These are phyloP conservation scores for Pseudomyrmex cubaensis DNA, from an alignment of 1,140 invertebrate species.

Conservation along the genomic window DNA sequence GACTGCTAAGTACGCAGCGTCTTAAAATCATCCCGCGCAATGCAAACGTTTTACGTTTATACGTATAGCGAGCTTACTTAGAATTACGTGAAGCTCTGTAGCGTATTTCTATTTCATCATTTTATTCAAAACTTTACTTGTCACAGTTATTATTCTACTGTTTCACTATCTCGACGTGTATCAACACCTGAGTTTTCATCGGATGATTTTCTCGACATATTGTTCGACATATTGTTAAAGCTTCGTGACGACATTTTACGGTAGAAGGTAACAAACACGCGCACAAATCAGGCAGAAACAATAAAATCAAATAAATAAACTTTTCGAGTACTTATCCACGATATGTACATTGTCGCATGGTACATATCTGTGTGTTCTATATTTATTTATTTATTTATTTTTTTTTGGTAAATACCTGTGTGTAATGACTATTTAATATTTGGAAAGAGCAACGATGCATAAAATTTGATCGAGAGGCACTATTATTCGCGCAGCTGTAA, in stretches of 20 bases:
- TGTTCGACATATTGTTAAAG: constrained; percentile 10
- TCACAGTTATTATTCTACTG: neutral
- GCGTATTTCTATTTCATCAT: neutral
- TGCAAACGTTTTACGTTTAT: constrained; percentile 30
- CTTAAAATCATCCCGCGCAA: constrained; percentile 45
- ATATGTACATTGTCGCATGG: constrained; percentile 6
- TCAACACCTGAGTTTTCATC: constrained; percentile 8
- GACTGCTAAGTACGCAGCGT: constrained; percentile 44
- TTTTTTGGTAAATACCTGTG: neutral
- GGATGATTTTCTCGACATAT: constrained; percentile 38
- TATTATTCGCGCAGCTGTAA: constrained; percentile 43
- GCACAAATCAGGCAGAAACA: neutral
- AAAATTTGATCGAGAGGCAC: constrained; percentile 53
- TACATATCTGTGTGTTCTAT: neutral
- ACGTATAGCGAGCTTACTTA: neutral
- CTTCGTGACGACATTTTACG: neutral
- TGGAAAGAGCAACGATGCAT: constrained; percentile 38
- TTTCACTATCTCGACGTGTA: constrained; percentile 17
- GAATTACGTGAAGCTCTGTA: constrained; percentile 38
- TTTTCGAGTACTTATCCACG: constrained; percentile 20
- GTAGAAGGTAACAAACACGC: neutral
- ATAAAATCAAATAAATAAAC: constrained; percentile 42
- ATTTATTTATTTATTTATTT: too few species aligned
- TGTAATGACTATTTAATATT: constrained; percentile 56
- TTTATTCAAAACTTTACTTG: constrained; percentile 37